Evolutionary conservation across 2,888 invertebrate genomes (phyloP), one percentile per base, ranked within the genome.

Genomic region (Rhorus exstirpatorius): DNA sequence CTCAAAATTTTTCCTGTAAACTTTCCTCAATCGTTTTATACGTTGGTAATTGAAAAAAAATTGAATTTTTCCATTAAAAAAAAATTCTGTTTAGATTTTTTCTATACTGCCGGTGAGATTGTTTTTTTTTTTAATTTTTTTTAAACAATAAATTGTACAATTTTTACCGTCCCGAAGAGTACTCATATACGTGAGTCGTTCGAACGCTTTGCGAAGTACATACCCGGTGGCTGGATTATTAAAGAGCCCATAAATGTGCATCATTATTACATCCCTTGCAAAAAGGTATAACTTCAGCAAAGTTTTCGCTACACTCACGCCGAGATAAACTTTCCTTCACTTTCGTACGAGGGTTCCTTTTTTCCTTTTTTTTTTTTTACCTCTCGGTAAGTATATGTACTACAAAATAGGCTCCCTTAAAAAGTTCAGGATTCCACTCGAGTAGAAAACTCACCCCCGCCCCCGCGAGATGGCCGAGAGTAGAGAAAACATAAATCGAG

Each of bases 401-500:
- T 63, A 14, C 55, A 65, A 70, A 76, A 44, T 65, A 63, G 71
- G 77, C 19, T 79, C 78, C 70, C 70, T 79, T 79, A 65, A 78
- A 82, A 82, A 79, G 63, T 79, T 58, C 38, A 44, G 63, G 75
- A 67, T 67, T 74, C 67, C 49, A 51, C 58, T 74, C 49, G 31
- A 68, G 79, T 55, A 53, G 41, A 53, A 74, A 63, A 63, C 55
- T 58, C 21, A 31, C 24, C 44, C 31, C 24, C 41, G 12, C 41
- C 24, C 44, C 31, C 24, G 53, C 14, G 31, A 24, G 35, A 21
- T 1, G 49, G n/a, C 17, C 17, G 35, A 53, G 71, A 38, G 63
- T 51, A 41, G 35, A 75, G 83, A 77, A 83, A 83, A 87, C 86
- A 90, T 91, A 91, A 91, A 90, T 91, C 89, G 78, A 87, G 79